Conservation (phyloP, 23 tunicate species). For the Pegea sp. region DNA sequence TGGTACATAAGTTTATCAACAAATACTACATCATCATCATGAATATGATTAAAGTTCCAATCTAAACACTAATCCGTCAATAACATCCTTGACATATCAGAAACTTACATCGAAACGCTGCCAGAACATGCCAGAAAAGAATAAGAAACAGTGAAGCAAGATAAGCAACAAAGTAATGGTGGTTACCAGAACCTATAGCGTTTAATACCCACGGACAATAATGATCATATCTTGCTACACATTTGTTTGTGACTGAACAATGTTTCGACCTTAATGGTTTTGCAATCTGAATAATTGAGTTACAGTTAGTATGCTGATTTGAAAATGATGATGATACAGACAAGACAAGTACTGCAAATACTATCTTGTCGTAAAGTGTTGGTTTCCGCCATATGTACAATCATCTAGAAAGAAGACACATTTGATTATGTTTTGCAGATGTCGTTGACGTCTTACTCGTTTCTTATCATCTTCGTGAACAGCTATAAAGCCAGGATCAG, state of each 20-base stretch:
- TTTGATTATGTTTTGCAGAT: not conserved
- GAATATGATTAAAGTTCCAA: too few species aligned
- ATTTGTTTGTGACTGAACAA: conserved; percentile 72
- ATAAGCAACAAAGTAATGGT: conserved; percentile 67
- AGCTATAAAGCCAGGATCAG: conserved; percentile 62
- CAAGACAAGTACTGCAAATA: conserved; percentile 77
- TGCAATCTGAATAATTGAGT: conserved; percentile 13
- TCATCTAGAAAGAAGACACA: conserved; percentile 26
- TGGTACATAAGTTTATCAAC: too few species aligned
- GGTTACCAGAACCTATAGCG: conserved; percentile 90
- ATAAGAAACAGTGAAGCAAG: conserved; percentile 40
- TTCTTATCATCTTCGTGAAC: conserved; percentile 59
- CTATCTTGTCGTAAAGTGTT: conserved; percentile 34
- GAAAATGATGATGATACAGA: conserved; percentile 4
- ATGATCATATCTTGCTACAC: conserved; percentile 86
- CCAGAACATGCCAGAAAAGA: conserved; percentile 57
- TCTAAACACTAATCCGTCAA: conserved; percentile 16
- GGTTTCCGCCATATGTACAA: conserved; percentile 60
- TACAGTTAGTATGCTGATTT: not conserved
- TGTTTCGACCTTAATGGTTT: conserved; percentile 88
- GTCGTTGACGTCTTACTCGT: conserved; percentile 16
- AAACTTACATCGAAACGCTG: conserved; percentile 52
- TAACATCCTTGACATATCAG: not conserved
- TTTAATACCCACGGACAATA: conserved; percentile 99
- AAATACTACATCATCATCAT: too few species aligned